Conservation (phyloP, 1,140 invertebrate genomes). For the Amphibalanus amphitrite region DNA sequence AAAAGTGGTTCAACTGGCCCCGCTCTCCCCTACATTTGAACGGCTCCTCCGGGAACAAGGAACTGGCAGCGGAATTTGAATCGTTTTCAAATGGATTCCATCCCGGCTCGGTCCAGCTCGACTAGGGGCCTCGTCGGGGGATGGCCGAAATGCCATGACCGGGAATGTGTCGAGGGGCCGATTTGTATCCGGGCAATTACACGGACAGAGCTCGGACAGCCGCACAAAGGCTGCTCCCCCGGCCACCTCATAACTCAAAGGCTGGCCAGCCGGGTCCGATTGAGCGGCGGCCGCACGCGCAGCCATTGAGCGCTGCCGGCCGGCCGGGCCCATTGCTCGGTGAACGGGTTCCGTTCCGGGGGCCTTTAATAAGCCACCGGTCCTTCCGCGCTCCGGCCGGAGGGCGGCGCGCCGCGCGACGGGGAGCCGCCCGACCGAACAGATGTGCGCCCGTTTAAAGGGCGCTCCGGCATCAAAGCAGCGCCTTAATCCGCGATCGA, state of each 20-base stretch:
- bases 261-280: no score
- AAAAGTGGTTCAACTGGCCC: no score
- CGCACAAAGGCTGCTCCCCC: not conserved
- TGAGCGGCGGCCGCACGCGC: not conserved
- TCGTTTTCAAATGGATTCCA: no score
- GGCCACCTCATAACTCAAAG: not conserved
- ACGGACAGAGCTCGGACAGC: not conserved
- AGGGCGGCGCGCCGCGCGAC: no score
- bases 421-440: not conserved
- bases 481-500: not conserved
- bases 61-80: no score
- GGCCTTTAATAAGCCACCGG: not conserved
- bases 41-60: no score
- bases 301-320: not conserved
- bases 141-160: no score
- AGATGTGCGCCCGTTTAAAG: not conserved
- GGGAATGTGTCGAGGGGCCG: not conserved
- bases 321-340: not conserved
- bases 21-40: no score
- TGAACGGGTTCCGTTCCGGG: not conserved
- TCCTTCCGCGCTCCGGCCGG: not conserved
- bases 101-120: no score
- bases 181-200: not conserved
- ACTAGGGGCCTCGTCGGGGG: no score
- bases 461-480: not conserved